These are phyloP conservation scores for Selenia dentaria DNA, from an alignment of 2,888 invertebrate genomes.

Conservation along the genomic window DNA sequence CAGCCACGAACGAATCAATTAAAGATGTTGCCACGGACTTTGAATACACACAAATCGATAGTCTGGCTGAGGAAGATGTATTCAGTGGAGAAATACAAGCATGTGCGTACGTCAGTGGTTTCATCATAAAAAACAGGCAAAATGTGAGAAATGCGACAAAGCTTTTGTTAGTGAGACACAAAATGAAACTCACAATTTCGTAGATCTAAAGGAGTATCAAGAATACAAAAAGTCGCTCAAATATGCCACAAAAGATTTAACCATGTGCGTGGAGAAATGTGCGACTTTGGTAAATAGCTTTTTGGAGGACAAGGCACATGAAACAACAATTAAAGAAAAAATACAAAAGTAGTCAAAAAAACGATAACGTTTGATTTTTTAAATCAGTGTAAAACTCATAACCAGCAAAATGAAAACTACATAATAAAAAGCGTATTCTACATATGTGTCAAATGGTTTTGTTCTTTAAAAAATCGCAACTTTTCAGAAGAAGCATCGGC, in stretches of 20 bases:
- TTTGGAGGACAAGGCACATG: no score
- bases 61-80: conserved; percentile 13
- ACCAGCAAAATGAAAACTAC: neutral
- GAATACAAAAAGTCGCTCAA: conserved; percentile 5
- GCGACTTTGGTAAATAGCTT: neutral
- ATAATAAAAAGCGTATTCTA: neutral
- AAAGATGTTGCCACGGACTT: no score
- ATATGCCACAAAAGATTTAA: conserved; percentile 1
- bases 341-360: no score
- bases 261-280: neutral
- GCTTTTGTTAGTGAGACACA: neutral
- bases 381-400: no score
- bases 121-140: no score
- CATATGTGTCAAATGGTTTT: neutral
- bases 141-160: no score
- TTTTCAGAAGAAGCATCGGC: neutral
- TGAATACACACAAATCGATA: no score
- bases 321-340: no score
- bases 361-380: no score
- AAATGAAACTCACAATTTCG: conserved; percentile 9
- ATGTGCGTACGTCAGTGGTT: no score
- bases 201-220: conserved; percentile 1
- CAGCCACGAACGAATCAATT: neutral
- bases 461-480: neutral
- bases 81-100: conserved; percentile 16